Evolutionary conservation across 1,140 invertebrate species (phyloP).

Genomic region (Apis laboriosa): DNA sequence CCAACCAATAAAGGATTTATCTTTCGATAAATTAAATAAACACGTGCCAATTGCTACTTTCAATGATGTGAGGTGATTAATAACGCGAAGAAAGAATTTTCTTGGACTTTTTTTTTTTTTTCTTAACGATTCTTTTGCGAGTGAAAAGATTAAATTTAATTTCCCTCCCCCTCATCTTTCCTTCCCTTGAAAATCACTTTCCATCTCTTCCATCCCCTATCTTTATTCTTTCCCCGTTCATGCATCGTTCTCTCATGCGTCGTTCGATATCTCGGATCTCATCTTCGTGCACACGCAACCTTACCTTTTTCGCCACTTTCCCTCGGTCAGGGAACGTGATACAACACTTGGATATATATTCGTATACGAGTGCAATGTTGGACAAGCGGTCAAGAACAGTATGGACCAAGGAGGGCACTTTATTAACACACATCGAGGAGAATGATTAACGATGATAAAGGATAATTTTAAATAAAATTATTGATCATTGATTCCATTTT

Average conservation of each 20-base stretch:
- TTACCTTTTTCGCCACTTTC: constrained; percentile 36
- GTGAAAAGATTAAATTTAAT: not conserved
- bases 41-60: no score
- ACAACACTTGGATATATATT: no score
- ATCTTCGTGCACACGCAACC: constrained; percentile 35
- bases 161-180: not conserved
- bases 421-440: not conserved
- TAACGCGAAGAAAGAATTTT: no score
- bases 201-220: not conserved
- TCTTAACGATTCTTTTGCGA: no score
- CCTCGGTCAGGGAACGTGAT: constrained; percentile 1
- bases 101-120: no score
- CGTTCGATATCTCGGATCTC: constrained; percentile 1
- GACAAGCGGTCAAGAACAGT: constrained; percentile 33
- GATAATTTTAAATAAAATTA: no score
- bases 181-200: not conserved
- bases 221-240: not conserved
- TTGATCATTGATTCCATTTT: no score
- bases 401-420: not conserved
- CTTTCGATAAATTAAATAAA: no score
- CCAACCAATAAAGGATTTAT: no score
- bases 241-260: not conserved
- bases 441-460: not conserved
- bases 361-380: not conserved
- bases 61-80: no score